Evolutionary conservation across 2,113 vertebrate genomes (phyloP), one percentile per base, ranked within the genome.

Genomic region (Gnathonemus longibarbis): DNA sequence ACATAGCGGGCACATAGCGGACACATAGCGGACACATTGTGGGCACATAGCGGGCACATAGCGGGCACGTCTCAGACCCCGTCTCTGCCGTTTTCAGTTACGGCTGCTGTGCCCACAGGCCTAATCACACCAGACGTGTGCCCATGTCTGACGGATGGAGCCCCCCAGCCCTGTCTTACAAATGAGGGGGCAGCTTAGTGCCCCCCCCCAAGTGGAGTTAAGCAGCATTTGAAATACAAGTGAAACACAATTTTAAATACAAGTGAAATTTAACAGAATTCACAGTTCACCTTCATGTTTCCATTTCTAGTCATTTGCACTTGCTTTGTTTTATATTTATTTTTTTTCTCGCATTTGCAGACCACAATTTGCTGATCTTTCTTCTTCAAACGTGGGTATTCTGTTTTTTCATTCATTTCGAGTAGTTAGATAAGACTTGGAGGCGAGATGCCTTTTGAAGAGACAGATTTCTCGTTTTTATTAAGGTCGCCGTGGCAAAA

Each of bases 401-500:
- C 6, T n/a, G 24, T 15, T 10, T 11, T n/a, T 27, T 9, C 2
- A 17, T 86, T 17, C 56, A 62, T 56, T 3, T 5, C 24, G 24
- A n/a, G 84, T 31, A 10, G 7, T 15, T 50, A 86, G 8, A 24
- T 42, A 31, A 50, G 48, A 83, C 15, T 83, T 21, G 77, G 27
- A 6, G 5, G 13, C n/a, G 2, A 83, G 42, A 2, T 7, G 74
- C 45, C n/a, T 9, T 24, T 45, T 48, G 50, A 35, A 87, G 48
- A 31, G 42, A 19, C 8, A 21, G 27, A 53, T 31, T 15, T 80
- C 35, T 35, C 7, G 6, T 49, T 85, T 24, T 21, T 46, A 66
- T 89, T 89, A 27, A 48, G 89, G 90, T 48, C 84, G 27, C 21
- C 80, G 39, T 27, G 45, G 45, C 48, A 88, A 46, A 7, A 84